These are phyloP conservation scores for Pipistrellus kuhlii DNA, from an alignment of 2,797 vertebrate genomes.

Conservation along the genomic window DNA sequence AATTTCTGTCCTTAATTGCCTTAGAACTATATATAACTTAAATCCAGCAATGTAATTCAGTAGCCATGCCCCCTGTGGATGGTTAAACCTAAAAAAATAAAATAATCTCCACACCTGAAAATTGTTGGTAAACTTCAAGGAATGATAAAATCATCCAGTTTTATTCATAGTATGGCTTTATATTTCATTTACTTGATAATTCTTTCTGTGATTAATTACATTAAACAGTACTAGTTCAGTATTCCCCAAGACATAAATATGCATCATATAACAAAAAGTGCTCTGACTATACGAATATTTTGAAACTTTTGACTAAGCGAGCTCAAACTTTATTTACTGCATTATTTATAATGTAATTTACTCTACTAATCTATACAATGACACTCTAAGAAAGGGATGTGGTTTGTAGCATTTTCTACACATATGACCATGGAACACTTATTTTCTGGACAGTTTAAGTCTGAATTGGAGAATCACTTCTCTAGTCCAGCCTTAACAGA, in stretches of 20 bases:
- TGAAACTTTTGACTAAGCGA: not conserved
- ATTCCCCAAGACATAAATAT: not conserved
- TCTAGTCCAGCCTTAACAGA: not conserved
- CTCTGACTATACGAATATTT: slow-evolving; percentile 39
- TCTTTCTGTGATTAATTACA: slow-evolving; percentile 6
- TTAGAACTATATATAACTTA: slow-evolving; percentile 38
- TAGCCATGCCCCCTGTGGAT: not conserved
- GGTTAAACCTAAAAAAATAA: slow-evolving; percentile 21
- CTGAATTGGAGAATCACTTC: not conserved
- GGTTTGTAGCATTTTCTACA: slow-evolving; percentile 23
- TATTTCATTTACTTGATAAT: slow-evolving; percentile 26
- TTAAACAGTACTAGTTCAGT: not conserved
- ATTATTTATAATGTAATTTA: slow-evolving; percentile 7
- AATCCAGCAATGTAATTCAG: not conserved
- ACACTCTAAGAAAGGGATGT: not conserved
- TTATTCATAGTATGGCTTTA: not conserved
- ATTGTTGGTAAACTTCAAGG: not conserved
- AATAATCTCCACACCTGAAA: slow-evolving; percentile 7
- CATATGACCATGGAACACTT: not conserved
- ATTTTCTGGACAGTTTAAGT: slow-evolving; percentile 1
- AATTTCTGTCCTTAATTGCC: slow-evolving; percentile 3
- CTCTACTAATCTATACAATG: not conserved
- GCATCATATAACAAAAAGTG: not conserved
- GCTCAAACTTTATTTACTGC: not conserved
- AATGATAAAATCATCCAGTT: not conserved